Conservation (phyloP, 2,113 vertebrate species). For the Heterochromis multidens region DNA sequence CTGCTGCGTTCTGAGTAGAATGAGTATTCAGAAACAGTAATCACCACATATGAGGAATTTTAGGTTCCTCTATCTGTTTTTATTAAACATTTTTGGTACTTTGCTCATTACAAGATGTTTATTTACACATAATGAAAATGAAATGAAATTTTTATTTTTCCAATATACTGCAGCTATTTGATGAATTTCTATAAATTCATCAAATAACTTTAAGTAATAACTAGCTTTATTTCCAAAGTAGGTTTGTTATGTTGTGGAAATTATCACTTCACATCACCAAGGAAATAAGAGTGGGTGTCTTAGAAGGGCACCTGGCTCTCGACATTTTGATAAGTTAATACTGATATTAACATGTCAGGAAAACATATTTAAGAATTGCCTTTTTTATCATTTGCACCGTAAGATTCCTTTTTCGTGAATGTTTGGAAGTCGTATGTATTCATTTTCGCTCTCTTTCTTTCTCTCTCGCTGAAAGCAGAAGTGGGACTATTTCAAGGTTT, state of each 20-base stretch:
- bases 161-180: fast-evolving
- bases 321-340: background rate
- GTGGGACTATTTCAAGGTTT: constrained; percentile 63
- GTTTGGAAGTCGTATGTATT: background rate
- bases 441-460: background rate
- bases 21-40: background rate
- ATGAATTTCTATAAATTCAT: background rate
- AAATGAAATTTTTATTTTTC: background rate
- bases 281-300: background rate
- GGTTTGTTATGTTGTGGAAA: background rate
- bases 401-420: background rate
- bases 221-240: background rate
- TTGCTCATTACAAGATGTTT: background rate
- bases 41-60: background rate
- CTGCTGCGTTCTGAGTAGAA: background rate
- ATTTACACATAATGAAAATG: background rate
- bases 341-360: background rate
- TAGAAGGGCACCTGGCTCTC: background rate
- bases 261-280: background rate
- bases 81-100: background rate
- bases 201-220: background rate
- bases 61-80: background rate
- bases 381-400: background rate
- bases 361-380: background rate
- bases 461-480: constrained; percentile 61